Base-by-base conservation (phyloP, 1,140 invertebrate species). In the Eubasilissa regina region DNA sequence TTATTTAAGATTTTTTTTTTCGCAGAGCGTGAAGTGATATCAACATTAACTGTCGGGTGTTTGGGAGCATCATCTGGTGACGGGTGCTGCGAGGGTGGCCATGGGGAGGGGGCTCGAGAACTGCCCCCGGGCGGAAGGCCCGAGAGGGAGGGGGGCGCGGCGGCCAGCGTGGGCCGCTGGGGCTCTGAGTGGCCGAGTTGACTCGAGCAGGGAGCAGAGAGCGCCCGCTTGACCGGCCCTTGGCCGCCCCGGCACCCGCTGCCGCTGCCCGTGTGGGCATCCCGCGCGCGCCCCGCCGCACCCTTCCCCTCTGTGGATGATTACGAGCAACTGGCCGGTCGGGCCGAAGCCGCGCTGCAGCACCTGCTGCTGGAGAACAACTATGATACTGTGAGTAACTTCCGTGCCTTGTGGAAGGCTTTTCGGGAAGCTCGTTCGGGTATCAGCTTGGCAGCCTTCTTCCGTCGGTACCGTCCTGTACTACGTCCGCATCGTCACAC, bases 141-240 rank as follows among this genome's bases (percentile, higher is more conserved):
- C 94, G 95, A 97, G 89, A 96, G 95, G 95, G 91, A 92, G 87
- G 88, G 89, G 89, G 89, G 91, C 81, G 92, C 92, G 84, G 90
- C 93, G 89, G 94, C 94, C 88, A 92, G 92, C 84, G 94, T 95
- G 85, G 94, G 94, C 85, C 93, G 94, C 81, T 96, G 94, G 95
- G 95, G 94, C 87, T 93, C 92, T 87, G 95, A 97, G 88, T 96
- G 95, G 95, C 95, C 95, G 89, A 96, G 95, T 96, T 96, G 95
- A 96, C 95, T 96, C 95, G 93, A 90, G 90, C 89, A 88, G 89
- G 89, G 86, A 84, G 86, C 86, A 86, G 87, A 89, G 86, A 87
- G 88, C 87, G 86, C 83, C 81, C 82, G 84, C 84, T 85, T 86
- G 84, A 82, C 86, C 86, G 85, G 86, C 48, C 80, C 85, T 79